phyloP scores from a whole-genome alignment of 1,140 invertebrate genomes.

The Augochlora pura region DNA sequence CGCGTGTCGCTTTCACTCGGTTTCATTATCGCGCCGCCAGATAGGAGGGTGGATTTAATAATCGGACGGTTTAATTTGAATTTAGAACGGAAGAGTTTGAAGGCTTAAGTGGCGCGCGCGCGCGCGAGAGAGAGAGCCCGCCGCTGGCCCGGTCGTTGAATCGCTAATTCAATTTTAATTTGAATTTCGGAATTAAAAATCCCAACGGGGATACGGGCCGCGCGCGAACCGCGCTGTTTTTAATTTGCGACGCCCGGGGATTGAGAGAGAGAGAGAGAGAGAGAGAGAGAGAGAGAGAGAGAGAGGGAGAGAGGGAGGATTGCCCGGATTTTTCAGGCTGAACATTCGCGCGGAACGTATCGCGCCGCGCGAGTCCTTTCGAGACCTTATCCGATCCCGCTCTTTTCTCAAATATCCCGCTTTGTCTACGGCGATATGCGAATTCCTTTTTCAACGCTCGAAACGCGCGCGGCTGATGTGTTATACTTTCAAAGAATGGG shows the following conservation, averaged over 20 bases:
- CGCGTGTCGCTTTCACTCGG: slow-evolving; percentile 31
- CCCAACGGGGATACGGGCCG: not conserved
- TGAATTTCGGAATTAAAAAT: slow-evolving; percentile 28
- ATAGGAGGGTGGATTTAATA: slow-evolving; percentile 28
- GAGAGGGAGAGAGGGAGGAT: not conserved
- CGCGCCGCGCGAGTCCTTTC: too few relatives aligned
- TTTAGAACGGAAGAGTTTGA: slow-evolving; percentile 39
- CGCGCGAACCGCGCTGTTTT: not conserved
- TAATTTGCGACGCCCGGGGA: not conserved
- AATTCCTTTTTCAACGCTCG: too few relatives aligned
- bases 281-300: too few relatives aligned
- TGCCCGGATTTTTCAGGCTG: not conserved
- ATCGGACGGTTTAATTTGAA: slow-evolving; percentile 42
- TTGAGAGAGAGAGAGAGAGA: too few relatives aligned
- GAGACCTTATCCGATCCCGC: too few relatives aligned
- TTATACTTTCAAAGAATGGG: too few relatives aligned
- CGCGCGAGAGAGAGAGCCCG: too few relatives aligned
- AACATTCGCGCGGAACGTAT: not conserved
- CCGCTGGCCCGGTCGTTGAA: not conserved
- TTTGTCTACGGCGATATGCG: too few relatives aligned
- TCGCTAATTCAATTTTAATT: slow-evolving; percentile 42
- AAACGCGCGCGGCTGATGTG: too few relatives aligned
- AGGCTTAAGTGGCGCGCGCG: slow-evolving; percentile 13
- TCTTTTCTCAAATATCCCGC: too few relatives aligned
- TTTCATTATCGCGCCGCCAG: slow-evolving; percentile 32